These are phyloP conservation scores for Pygoscelis adeliae DNA, from an alignment of 2,113 vertebrate species.

Conservation along the genomic window DNA sequence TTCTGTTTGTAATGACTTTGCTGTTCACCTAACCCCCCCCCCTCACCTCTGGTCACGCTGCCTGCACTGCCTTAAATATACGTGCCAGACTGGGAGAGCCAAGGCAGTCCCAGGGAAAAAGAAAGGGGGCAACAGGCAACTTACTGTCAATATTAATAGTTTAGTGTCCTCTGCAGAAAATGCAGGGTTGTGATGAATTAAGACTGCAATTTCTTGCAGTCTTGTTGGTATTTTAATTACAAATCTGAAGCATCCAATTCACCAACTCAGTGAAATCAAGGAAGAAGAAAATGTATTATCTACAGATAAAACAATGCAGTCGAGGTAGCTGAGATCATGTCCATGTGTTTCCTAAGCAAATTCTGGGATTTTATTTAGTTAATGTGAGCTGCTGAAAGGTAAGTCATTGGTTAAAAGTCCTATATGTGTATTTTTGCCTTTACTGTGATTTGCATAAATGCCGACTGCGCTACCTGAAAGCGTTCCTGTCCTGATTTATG, in stretches of 20 bases:
- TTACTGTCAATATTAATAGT: neutral
- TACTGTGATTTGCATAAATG: conserved; percentile 76
- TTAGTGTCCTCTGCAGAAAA: neutral
- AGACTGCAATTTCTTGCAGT: neutral
- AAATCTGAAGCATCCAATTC: neutral
- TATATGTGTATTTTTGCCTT: conserved; percentile 1
- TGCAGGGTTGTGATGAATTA: neutral
- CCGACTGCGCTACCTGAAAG: conserved; percentile 78
- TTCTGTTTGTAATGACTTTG: neutral
- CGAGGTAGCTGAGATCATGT: neutral
- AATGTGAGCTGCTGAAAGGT: neutral
- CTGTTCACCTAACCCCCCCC: neutral
- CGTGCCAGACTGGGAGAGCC: neutral
- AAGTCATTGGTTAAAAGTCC: conserved; percentile 48
- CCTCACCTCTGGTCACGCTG: neutral
- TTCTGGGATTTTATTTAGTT: neutral
- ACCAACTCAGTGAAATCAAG: neutral
- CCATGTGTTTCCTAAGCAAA: neutral
- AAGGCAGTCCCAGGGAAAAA: neutral
- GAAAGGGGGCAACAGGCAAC: neutral
- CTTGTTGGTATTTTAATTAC: neutral
- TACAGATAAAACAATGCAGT: neutral
- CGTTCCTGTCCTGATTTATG: conserved; percentile 83
- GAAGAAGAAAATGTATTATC: neutral
- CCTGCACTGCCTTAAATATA: neutral